Percentiles rank a stretch among this genome's conserved stretches.
Evolutionary conservation across 2,888 invertebrate species (phyloP).

Genomic region (Ptycholaimellus sp.): DNA sequence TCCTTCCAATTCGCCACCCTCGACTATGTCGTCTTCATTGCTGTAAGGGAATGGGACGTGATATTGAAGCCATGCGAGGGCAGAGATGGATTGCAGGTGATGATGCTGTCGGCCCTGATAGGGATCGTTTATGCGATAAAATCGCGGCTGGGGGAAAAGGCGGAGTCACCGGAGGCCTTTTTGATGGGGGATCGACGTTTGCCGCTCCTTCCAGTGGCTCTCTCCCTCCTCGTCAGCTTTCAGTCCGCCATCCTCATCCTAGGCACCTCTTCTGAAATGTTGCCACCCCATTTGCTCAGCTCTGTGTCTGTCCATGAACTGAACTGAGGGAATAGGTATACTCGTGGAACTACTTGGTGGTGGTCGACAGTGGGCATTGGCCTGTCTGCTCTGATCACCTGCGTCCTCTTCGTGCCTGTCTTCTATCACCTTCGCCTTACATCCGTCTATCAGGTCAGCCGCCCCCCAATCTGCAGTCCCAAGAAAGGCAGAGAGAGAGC

Average conservation of each 20-base stretch:
- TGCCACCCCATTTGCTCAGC: too few relatives aligned
- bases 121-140: not conserved
- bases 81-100: too few relatives aligned
- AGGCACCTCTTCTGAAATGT: constrained; percentile 8
- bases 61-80: too few relatives aligned
- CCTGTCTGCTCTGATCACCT: not conserved
- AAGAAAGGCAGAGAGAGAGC: too few relatives aligned
- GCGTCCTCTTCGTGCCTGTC: constrained; percentile 13
- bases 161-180: not conserved
- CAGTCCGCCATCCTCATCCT: constrained; percentile 8
- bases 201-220: not conserved
- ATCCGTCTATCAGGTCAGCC: constrained; percentile 41
- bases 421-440: constrained; percentile 8
- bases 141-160: too few relatives aligned
- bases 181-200: constrained; percentile 1
- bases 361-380: constrained; percentile 2
- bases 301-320: too few relatives aligned
- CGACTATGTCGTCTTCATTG: not conserved
- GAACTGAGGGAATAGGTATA: too few relatives aligned
- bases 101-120: not conserved
- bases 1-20: not conserved
- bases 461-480: too few relatives aligned
- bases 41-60: too few relatives aligned
- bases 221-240: constrained; percentile 5
- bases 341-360: constrained; percentile 6